A percentile compares a stretch with the other conserved stretches of the same genome.
These are phyloP conservation scores for Drosophila mettleri DNA, from an alignment of 2,888 invertebrate species.

Conservation along the genomic window DNA sequence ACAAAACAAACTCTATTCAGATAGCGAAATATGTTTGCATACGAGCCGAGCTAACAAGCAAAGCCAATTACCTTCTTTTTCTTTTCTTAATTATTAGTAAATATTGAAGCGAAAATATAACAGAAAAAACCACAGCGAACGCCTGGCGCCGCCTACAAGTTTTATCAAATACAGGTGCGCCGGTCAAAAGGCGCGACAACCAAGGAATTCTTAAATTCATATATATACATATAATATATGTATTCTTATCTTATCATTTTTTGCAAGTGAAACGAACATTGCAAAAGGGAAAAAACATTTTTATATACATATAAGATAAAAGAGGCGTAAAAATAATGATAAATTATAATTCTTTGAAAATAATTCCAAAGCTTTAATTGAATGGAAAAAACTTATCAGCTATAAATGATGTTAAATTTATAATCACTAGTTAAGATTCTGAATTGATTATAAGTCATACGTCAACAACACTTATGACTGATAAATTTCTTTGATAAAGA, in stretches of 20 bases:
- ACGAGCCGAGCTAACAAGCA: constrained; percentile 52
- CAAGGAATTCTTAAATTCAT: constrained; percentile 6
- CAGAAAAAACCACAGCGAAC: constrained; percentile 6
- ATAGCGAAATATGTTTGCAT: constrained; percentile 28
- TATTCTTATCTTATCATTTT: constrained; percentile 63
- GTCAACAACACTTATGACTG: background rate
- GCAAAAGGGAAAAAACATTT: constrained; percentile 15
- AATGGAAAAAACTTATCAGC: background rate
- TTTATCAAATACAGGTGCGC: constrained; percentile 22
- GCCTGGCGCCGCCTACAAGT: constrained; percentile 16
- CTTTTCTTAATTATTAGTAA: constrained; percentile 67
- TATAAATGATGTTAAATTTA: background rate
- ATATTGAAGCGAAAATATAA: constrained; percentile 46
- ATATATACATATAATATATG: background rate
- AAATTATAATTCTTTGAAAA: constrained; percentile 1
- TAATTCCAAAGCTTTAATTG: background rate
- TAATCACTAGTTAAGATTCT: background rate
- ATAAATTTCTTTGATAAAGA: constrained; percentile 13
- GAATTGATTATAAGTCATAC: background rate
- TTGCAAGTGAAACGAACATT: constrained; percentile 50
- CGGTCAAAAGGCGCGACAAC: constrained; percentile 35
- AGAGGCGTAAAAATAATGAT: background rate
- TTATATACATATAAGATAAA: background rate
- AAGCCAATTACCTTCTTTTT: constrained; percentile 68
- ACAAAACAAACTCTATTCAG: constrained; percentile 50